These are phyloP conservation scores for Spongilla lacustris DNA, from an alignment of 37 sponge, comb jelly and placozoan genomes.

Conservation along the genomic window DNA sequence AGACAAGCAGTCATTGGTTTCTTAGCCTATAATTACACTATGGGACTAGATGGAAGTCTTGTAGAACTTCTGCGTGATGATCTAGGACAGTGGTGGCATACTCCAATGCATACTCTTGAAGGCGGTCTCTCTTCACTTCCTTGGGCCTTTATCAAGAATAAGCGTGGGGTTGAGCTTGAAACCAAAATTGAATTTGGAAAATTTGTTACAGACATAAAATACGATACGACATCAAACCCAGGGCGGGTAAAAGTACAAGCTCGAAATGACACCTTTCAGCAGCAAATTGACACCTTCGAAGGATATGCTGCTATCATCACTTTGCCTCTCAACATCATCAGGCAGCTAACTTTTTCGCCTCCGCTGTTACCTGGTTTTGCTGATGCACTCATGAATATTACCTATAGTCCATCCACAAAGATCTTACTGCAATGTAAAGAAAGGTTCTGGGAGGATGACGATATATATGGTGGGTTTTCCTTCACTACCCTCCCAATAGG, in stretches of 20 bases:
- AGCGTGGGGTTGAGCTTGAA: neutral
- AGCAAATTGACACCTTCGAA: neutral
- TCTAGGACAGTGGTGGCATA: slow-evolving; percentile 37
- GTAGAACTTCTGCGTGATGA: slow-evolving; percentile 37
- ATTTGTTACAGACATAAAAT: slow-evolving; percentile 12
- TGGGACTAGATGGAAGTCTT: slow-evolving; percentile 8
- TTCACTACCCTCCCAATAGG: slow-evolving; percentile 42
- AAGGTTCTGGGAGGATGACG: slow-evolving; percentile 43
- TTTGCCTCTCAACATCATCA: slow-evolving; percentile 31
- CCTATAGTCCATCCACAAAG: slow-evolving; percentile 47
- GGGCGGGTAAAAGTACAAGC: neutral
- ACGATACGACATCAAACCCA: neutral
- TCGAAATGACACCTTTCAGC: slow-evolving; percentile 17
- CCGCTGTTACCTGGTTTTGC: neutral
- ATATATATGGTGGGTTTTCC: slow-evolving; percentile 45
- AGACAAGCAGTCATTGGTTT: slow-evolving; percentile 32
- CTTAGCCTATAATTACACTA: slow-evolving; percentile 15
- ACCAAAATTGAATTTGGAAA: slow-evolving; percentile 18
- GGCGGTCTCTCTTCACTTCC: slow-evolving; percentile 29
- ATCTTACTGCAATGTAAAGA: slow-evolving; percentile 46
- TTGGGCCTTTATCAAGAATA: slow-evolving; percentile 28
- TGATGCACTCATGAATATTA: slow-evolving; percentile 23
- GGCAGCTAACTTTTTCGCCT: slow-evolving; percentile 30
- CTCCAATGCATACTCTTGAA: slow-evolving; percentile 29
- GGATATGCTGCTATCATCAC: slow-evolving; percentile 29